Evolutionary conservation across 2,797 vertebrate genomes (phyloP), one percentile per base, ranked within the genome.

Genomic region (Chloroceryle inda): DNA sequence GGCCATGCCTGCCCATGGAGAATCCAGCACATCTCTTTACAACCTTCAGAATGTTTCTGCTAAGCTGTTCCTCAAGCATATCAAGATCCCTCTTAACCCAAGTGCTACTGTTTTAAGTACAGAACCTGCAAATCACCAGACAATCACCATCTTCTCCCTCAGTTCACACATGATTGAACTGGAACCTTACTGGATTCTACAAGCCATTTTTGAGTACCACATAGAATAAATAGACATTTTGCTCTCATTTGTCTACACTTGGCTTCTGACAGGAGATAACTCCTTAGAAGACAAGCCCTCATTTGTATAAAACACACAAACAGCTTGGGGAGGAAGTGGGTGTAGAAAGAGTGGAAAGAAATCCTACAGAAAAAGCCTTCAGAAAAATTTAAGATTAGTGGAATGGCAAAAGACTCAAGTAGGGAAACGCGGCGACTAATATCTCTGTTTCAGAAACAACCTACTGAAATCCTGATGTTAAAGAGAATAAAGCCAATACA

Each of bases 301-400:
- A 31, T 53, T 42, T 50, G 14, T 33, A 21, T 21, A 56, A 77
- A 47, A 40, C 44, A 68, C 26, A 37, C 11, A 29, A 55, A 53
- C 17, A 49, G 22, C 37, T 6, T 40, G 8, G 9, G 6, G 9
- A 11, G 2, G 13, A 13, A 3, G 5, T 3, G 17, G 9, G 4
- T 47, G 9, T n/a, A 5, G 10, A 20, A 47, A n/a, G 11, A 62
- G 19, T 3, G 4, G 27, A 35, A 81, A 35, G 18, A 77, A 73
- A 50, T 23, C 24, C 15, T 38, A 66, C 1, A 23, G 38, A 49
- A 13, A 22, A 59, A 17, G 1, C 12, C n/a, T 64, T 64, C 44
- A 73, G 31, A 73, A 9, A 45, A 31, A 13, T 49, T 80, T 17
- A 52, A 6, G 7, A 63, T 16, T 47, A 64, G 31, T 20, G 26